Base-by-base conservation (phyloP, 2,113 vertebrate species). In the Pteruthius melanotis region DNA sequence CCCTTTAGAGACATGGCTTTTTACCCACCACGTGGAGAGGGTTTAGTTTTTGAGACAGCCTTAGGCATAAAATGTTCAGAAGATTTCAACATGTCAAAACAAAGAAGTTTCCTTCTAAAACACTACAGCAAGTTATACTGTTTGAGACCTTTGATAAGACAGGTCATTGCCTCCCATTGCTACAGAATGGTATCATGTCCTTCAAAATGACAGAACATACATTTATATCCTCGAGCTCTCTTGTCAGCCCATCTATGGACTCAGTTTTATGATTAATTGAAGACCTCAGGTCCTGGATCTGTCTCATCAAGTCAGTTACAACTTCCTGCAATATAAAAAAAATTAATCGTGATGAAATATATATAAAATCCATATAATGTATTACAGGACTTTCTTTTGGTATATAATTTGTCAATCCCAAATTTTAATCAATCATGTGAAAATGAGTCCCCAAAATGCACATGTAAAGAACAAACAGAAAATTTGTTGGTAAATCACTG, bases 251-350 rank as follows among this genome's bases (percentile, higher is more conserved):
- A 76, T 97, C 96, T 78, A 99, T 97, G 61, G 93, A 98, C 94
- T 98, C 98, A 3, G 98, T 98, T 96, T 98, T 99, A 93, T 98
- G 98, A 95, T 95, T 98, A 75, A 98, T 83, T 27, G 98, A 98
- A 66, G 96, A 96, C 76, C 99, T 99, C 64, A 99, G 97, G 61
- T 98, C 98, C 97, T 98, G 98, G 96, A 98, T 99, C 97, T 99
- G 98, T 92, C 96, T 99, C 95, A 99, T 99, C 87, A 99, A 97
- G 83, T 99, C 98, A 81, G 98, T 83, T 80, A 99, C 97, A 94
- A 98, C 98, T 90, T 98, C 99, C 99, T 99, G 95, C 52, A 84
- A 77, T 37, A 96, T 35, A 95, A 94, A 60, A 69, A 77, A 90
- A 70, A 53, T 60, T 40, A 91, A 71, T 76, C 21, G 28, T 8